These are phyloP conservation scores for Germaria angustata DNA, from an alignment of 2,888 invertebrate species.

Conservation along the genomic window DNA sequence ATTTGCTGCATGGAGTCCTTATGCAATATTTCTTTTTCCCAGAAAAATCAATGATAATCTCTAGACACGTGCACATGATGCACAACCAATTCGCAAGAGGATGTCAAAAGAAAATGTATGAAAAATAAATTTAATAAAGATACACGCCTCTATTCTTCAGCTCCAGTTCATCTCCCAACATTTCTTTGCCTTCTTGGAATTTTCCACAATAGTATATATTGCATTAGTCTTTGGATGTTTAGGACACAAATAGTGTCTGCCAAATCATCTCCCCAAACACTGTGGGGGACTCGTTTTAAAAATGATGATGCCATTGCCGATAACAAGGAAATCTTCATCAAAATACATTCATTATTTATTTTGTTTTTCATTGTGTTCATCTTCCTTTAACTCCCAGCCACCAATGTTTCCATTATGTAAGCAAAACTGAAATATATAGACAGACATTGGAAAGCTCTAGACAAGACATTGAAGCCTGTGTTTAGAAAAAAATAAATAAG, in stretches of 20 bases:
- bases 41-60: conserved; percentile 33
- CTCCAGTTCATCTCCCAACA: not conserved
- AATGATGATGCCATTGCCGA: conserved; percentile 10
- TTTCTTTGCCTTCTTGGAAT: not conserved
- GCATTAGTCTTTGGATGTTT: not conserved
- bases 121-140: conserved; percentile 5
- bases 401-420: conserved; percentile 10
- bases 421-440: not conserved
- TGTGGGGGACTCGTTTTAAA: not conserved
- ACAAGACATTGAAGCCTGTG: not conserved
- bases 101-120: not conserved
- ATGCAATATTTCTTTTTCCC: conserved; percentile 37
- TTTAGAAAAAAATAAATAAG: not conserved
- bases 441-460: not conserved
- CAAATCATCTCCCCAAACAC: not conserved
- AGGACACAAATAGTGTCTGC: not conserved
- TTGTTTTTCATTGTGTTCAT: not conserved
- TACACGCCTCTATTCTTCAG: conserved; percentile 36
- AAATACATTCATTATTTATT: conserved; percentile 36
- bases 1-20: conserved; percentile 39
- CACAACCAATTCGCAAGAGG: not conserved
- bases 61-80: conserved; percentile 32
- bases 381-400: conserved; percentile 24
- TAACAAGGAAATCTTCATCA: conserved; percentile 43
- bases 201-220: conserved; percentile 11